These are phyloP conservation scores for Coregonus clupeaformis DNA, from an alignment of 2,113 vertebrate genomes.

Conservation along the genomic window DNA sequence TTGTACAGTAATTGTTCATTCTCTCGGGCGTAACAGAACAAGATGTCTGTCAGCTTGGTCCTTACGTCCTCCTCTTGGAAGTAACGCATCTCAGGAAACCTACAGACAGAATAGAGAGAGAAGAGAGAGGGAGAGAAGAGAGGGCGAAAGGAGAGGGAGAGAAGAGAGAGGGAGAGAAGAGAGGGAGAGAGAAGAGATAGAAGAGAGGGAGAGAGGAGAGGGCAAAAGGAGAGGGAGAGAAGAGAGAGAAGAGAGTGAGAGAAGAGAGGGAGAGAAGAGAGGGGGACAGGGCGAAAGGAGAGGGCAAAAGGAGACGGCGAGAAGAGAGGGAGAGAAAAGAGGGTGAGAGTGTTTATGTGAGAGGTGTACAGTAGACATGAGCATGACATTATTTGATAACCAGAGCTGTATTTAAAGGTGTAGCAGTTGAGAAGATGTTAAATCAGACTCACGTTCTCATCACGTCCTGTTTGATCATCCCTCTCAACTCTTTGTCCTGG, in stretches of 20 bases:
- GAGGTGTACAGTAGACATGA: background rate
- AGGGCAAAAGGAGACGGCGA: background rate
- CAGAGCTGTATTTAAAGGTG: background rate
- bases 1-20: constrained; percentile 98
- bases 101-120: constrained; percentile 23
- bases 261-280: background rate
- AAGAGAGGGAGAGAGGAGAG: too few relatives aligned
- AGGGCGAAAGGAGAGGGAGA: background rate
- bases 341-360: background rate
- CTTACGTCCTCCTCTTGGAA: constrained; percentile 95
- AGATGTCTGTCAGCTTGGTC: constrained; percentile 96
- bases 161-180: too few relatives aligned
- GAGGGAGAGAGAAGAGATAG: too few relatives aligned
- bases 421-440: background rate
- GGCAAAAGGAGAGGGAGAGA: background rate
- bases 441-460: constrained; percentile 86
- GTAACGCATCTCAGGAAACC: constrained; percentile 98
- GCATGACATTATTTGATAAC: background rate
- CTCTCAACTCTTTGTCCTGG: constrained; percentile 96
- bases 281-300: too few relatives aligned
- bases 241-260: background rate
- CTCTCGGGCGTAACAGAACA: constrained; percentile 97
- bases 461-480: constrained; percentile 97
- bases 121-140: too few relatives aligned
- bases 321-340: too few relatives aligned